phyloP scores from a whole-genome alignment of 2,113 vertebrate species.

The Sorex araneus region DNA sequence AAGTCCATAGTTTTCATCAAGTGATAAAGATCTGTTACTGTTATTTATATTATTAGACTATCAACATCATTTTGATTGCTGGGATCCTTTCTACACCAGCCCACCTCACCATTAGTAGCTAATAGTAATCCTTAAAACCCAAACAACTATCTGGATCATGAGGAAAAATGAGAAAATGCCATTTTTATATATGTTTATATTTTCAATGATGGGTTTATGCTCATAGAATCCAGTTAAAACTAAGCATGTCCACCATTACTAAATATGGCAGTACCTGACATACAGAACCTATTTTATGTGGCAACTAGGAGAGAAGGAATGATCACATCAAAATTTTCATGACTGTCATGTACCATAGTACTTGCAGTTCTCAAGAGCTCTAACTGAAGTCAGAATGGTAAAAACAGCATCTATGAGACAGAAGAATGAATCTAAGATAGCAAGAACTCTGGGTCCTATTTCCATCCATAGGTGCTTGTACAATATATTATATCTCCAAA shows the following conservation, averaged over 20 bases:
- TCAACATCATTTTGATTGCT: neutral
- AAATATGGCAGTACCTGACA: neutral
- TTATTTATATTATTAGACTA: neutral
- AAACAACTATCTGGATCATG: neutral
- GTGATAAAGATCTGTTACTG: neutral
- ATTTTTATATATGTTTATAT: neutral
- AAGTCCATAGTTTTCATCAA: neutral
- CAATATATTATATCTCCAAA: rapidly evolving
- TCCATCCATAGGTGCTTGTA: rapidly evolving
- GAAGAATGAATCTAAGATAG: neutral
- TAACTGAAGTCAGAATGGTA: neutral
- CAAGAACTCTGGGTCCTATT: neutral
- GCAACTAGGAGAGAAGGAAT: neutral
- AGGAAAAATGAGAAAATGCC: conserved; percentile 4
- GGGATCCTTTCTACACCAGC: neutral
- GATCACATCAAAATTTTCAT: neutral
- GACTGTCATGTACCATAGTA: neutral
- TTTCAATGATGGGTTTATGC: neutral
- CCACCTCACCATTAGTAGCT: neutral
- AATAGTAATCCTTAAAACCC: neutral
- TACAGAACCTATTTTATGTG: neutral
- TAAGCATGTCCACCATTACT: neutral
- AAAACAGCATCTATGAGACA: neutral
- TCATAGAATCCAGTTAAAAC: neutral
- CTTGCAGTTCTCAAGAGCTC: neutral